A percentile compares a stretch with the other conserved stretches of the same genome.
phyloP scores from a whole-genome alignment of 2,113 vertebrate species.

The Alexandromys fortis region DNA sequence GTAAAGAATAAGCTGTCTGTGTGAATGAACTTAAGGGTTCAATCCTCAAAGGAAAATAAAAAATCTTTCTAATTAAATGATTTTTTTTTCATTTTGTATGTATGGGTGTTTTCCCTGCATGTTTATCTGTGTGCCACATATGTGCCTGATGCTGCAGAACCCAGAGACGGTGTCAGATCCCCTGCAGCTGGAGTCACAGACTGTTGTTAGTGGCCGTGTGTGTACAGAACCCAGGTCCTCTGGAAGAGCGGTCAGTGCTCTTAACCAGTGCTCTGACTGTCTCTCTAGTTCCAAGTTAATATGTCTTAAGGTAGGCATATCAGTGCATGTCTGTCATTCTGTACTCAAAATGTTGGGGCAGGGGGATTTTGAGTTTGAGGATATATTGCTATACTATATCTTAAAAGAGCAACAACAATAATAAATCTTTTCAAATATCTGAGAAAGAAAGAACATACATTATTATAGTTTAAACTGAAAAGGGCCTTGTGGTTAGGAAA shows the following conservation, averaged over 20 bases:
- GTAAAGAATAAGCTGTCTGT: conserved; percentile 25
- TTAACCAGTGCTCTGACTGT: neutral
- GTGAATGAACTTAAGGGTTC: neutral
- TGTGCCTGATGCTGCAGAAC: neutral
- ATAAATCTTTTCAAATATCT: conserved; percentile 14
- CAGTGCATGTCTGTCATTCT: neutral
- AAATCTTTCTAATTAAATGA: neutral
- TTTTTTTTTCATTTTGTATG: neutral
- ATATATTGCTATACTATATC: neutral
- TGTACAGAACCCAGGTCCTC: neutral
- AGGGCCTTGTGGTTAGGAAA: neutral
- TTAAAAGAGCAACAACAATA: neutral
- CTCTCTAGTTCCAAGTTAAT: neutral
- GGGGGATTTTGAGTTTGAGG: neutral
- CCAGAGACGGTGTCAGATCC: neutral
- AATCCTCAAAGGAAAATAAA: neutral
- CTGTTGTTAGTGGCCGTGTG: neutral
- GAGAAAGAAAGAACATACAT: conserved; percentile 14
- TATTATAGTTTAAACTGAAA: conserved; percentile 1
- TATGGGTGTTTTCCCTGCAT: neutral
- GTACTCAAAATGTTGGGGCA: no score
- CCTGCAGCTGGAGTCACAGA: neutral
- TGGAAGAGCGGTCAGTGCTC: neutral
- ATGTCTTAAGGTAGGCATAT: neutral
- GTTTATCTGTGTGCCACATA: neutral